Evolutionary conservation across 37 sponge, comb jelly and placozoan genomes (phyloP).

Genomic region (Halisarca cf. caerulea): DNA sequence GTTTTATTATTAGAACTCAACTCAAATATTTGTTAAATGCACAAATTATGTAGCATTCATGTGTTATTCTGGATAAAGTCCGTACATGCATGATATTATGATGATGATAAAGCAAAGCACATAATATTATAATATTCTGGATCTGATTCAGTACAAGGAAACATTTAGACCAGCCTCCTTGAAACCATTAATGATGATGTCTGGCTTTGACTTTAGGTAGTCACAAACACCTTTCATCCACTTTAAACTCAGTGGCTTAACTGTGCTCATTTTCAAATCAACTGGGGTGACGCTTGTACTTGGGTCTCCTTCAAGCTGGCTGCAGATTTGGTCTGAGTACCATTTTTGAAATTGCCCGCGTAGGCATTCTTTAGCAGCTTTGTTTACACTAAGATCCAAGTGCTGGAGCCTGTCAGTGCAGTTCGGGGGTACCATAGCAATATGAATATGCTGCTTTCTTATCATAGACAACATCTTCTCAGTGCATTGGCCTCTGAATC

Average conservation of each 20-base stretch:
- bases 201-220: constrained; percentile 6
- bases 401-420: constrained; percentile 4
- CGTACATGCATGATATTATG: too few species aligned
- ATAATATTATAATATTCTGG: too few species aligned
- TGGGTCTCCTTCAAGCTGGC: background rate
- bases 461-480: background rate
- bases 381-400: background rate
- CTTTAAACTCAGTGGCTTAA: background rate
- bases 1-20: too few species aligned
- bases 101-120: too few species aligned
- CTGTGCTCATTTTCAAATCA: background rate
- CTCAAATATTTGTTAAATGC: too few species aligned
- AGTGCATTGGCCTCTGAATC: constrained; percentile 12
- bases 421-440: background rate
- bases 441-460: background rate
- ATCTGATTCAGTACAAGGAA: too few species aligned
- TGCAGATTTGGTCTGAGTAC: background rate
- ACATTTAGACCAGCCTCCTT: constrained; percentile 1
- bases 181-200: background rate
- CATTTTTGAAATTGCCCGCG: background rate
- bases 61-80: too few species aligned
- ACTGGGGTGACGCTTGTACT: background rate
- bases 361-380: too few species aligned
- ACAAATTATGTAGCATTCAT: too few species aligned
- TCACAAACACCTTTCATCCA: background rate